phyloP scores from a whole-genome alignment of 2,797 vertebrate species.

The Hafferia zeledoni region DNA sequence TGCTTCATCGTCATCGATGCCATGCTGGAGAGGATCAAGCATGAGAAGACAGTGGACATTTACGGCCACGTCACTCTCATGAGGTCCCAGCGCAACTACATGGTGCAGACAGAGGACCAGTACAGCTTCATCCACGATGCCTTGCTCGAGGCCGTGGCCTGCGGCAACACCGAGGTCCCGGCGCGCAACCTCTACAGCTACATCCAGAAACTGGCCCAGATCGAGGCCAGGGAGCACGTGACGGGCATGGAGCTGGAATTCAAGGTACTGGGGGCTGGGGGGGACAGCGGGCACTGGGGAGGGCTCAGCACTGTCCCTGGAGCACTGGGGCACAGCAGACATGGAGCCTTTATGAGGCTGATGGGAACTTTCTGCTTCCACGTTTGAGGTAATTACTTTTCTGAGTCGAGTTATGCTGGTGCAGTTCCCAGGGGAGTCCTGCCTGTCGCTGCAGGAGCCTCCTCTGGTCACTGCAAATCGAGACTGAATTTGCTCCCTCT shows the following conservation, averaged over 20 bases:
- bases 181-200: conserved; percentile 94
- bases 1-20: conserved; percentile 98
- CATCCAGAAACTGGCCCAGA: conserved; percentile 95
- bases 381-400: background rate
- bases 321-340: background rate
- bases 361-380: background rate
- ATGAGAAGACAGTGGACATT: conserved; percentile 96
- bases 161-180: conserved; percentile 94
- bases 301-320: background rate
- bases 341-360: background rate
- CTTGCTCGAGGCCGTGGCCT: conserved; percentile 95
- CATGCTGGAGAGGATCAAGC: conserved; percentile 96
- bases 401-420: background rate
- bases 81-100: conserved; percentile 96
- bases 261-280: conserved; percentile 80
- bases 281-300: background rate
- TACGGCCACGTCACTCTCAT: conserved; percentile 97
- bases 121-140: conserved; percentile 99
- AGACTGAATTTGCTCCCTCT: background rate
- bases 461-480: background rate
- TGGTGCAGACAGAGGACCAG: conserved; percentile 99
- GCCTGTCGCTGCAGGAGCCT: background rate
- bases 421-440: background rate
- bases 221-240: conserved; percentile 92
- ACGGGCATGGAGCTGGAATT: conserved; percentile 99